Evolutionary conservation across 2,797 vertebrate genomes (phyloP), one percentile per base, ranked within the genome.

Genomic region (Pipistrellus nathusii): DNA sequence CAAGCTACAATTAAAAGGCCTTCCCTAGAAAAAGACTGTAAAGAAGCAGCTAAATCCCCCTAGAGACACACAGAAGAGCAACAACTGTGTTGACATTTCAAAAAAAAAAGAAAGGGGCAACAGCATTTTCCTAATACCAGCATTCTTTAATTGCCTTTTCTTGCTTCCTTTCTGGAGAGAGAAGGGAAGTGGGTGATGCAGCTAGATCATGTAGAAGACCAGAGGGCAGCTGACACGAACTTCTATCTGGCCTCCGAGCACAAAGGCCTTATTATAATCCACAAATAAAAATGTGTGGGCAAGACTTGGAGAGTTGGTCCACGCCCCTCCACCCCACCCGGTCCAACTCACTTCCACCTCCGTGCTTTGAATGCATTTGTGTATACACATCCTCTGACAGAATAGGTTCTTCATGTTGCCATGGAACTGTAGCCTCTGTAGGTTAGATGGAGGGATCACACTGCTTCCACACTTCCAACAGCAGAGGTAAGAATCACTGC

Each of bases 391-490:
- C 73, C 97, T 96, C 96, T 83, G 94, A 96, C 94, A 97, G 92
- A 96, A 92, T n/a, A 2, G 83, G 96, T 80, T 96, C 96, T 96
- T 91, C 9, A 3, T 94, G 98, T 98, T 98, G 97, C 98, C 98
- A 98, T 98, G 98, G 98, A 98, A 98, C 80, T 95, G 96, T 97
- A 98, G 95, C 93, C 97, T 97, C 97, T 95, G 95, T 95, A 96
- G 97, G 91, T 89, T 51, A 92, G 96, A 96, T 66, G 94, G 95
- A 13, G 95, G 95, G 93, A 97, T 97, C 96, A 96, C 85, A 90
- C 90, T 94, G 96, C 95, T 97, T 96, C 97, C 96, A 95, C 92
- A 97, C 94, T 96, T 97, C 95, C 87, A 94, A 93, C 81, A 96
- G 95, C 96, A 98, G 96, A 97, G 95, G 96, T 91, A 96, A 97